Evolutionary conservation across 1,140 invertebrate species (phyloP), one percentile per base, ranked within the genome.

Genomic region (Drosophila mayri): DNA sequence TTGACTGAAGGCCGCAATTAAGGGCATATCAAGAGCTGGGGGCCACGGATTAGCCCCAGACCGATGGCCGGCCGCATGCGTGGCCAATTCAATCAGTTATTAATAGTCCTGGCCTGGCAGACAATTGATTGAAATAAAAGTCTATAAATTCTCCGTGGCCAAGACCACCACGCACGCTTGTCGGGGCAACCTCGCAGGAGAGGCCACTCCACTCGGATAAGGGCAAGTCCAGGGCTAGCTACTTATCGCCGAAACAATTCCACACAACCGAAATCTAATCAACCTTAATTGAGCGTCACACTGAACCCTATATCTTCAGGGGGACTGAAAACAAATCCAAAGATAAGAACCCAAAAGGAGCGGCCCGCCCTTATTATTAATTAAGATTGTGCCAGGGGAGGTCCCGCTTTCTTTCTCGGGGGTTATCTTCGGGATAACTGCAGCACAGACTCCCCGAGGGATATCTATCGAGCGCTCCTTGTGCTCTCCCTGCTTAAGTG

Each of bases 1-100:
- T 60, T 79, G 73, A 77, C 50, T 81, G 65, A 57, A 70, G 58
- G 65, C 49, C 40, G 68, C 76, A 79, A 74, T 79, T 79, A 73
- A 72, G 54, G 70, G n/a, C 30, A 32, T n/a, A 8, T n/a, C 28
- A 8, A 32, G 28, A 32, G 49, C 49, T 50, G 54, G 52, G 30
- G 37, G 40, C 66, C 58, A 73, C 14, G 68, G 50, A 70, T 30
- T 7, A 32, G 40, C 22, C 47, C 6, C 22, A 28, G 32, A 50
- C 47, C 47, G 10, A 32, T 50, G 58, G 14, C 16, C 22, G 40
- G 14, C n/a, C 49, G 20, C 37, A 28, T 66, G 54, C 55, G 35
- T 59, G 38, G 54, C 75, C 67, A 79, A 85, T 85, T 78, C 82
- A 87, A 88, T 84, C 76, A 80, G 76, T 81, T 87, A 87, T 87